Conservation (phyloP, 2,113 vertebrate species). For the Microcebus tavaratra region DNA sequence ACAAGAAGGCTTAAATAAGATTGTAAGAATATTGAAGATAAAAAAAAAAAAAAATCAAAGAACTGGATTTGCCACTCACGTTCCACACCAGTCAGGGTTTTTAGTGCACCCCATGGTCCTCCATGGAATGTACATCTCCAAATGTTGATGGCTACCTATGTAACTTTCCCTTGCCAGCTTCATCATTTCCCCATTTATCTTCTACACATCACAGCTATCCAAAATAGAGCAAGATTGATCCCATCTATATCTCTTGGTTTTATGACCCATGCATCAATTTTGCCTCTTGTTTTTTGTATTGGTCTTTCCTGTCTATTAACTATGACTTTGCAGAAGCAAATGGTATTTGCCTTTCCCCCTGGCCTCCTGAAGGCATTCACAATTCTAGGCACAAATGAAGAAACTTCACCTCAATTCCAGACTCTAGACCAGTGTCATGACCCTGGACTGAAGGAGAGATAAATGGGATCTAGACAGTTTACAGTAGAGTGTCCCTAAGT, state of each 20-base stretch:
- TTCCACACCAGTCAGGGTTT: background rate
- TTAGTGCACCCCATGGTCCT: background rate
- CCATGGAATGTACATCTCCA: background rate
- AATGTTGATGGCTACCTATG: background rate
- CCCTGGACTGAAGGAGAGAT: background rate
- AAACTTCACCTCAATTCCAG: background rate
- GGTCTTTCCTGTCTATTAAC: background rate
- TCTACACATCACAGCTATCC: background rate
- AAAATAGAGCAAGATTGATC: background rate
- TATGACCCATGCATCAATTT: background rate
- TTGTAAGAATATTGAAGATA: background rate
- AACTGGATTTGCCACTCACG: background rate
- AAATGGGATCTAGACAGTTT: background rate
- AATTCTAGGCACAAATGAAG: background rate
- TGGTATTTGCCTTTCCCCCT: background rate
- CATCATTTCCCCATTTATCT: background rate
- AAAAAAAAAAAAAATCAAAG: background rate
- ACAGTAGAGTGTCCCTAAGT: background rate
- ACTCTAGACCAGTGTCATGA: background rate
- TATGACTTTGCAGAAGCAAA: background rate
- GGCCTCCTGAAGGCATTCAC: background rate
- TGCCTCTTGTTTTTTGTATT: background rate
- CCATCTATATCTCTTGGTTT: background rate
- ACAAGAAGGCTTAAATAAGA: background rate
- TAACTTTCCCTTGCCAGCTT: accelerated